Base-by-base conservation (phyloP, 2,797 vertebrate genomes). In the Lepidocolaptes lacrymiger region DNA sequence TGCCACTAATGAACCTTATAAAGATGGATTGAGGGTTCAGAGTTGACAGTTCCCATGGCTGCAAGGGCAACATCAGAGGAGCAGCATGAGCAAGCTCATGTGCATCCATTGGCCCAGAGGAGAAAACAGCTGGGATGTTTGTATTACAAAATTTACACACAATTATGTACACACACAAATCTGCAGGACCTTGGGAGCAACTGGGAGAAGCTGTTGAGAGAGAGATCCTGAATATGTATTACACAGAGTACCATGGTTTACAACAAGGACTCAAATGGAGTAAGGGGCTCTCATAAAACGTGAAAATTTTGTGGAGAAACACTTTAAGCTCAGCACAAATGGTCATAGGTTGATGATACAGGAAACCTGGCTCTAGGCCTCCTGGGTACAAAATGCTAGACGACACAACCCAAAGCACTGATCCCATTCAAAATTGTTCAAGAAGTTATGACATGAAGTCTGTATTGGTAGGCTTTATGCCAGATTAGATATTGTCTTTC, bases 401-500 rank as follows among this genome's bases (percentile, higher is more conserved):
- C 59, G 74, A 74, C 28, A 59, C 52, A 94, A 32, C 56, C 63
- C 59, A 52, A 69, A 59, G 55, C 87, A 24, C 59, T 43, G 89
- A 85, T 87, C 67, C 89, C 76, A 72, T 88, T 80, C 68, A 88
- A 67, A 89, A 83, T 5, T 20, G 41, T 79, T 92, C 52, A 30
- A 11, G 41, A 59, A 95, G 89, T 87, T 89, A 5, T n/a, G 84
- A 66, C 75, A 46, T 28, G 15, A 48, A 44, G 44, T 44, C 91
- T 95, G 94, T 82, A 15, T 88, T 83, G 85, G 91, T 84, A 78
- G 96, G 96, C 89, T 79, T 71, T 26, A 1, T 56, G 94, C 92
- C 95, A 95, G 85, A 24, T 85, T 89, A 96, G 94, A 96, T 88
- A 85, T 63, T 93, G 89, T 74, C 94, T 94, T 76, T 95, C 82